Evolutionary conservation across 2,888 invertebrate genomes (phyloP).

Genomic region (Pandemis heparana): DNA sequence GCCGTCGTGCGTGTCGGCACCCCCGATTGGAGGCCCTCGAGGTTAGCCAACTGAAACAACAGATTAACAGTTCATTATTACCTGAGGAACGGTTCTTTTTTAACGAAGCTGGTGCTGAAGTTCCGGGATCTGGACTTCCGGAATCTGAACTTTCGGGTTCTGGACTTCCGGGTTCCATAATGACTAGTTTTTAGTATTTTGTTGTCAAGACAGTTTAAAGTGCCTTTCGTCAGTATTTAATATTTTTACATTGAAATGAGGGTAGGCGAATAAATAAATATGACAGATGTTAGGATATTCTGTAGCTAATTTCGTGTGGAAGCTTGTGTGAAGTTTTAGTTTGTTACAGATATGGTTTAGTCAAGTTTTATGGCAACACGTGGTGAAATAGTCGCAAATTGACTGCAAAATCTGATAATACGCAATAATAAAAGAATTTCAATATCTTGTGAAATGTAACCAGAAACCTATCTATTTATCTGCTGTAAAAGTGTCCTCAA

Average conservation of each 20-base stretch:
- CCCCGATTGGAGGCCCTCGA: constrained; percentile 94
- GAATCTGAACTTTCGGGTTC: too few relatives aligned
- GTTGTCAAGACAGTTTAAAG: too few relatives aligned
- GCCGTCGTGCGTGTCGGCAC: constrained; percentile 97
- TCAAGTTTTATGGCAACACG: neutral
- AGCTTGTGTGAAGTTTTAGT: too few relatives aligned
- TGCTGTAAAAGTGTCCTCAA: neutral
- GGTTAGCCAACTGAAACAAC: constrained; percentile 90
- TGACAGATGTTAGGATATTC: too few relatives aligned
- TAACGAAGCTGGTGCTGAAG: too few relatives aligned
- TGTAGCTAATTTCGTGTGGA: too few relatives aligned
- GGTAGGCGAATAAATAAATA: neutral
- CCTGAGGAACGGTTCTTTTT: too few relatives aligned
- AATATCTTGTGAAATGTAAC: neutral
- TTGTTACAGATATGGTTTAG: neutral
- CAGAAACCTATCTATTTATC: neutral
- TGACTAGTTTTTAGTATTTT: too few relatives aligned
- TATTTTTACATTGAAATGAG: neutral
- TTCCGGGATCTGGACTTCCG: too few relatives aligned
- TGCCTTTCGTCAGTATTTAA: neutral
- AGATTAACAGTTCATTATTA: constrained; percentile 47
- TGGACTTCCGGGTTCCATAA: too few relatives aligned
- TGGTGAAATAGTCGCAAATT: neutral
- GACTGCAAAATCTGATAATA: too few relatives aligned
- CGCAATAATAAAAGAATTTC: constrained; percentile 10